A percentile compares a stretch with the other conserved stretches of the same genome.
Evolutionary conservation across 30 jellyfish, hydroid and myxozoan genomes (phyloP).

Genomic region (Pelagia noctiluca): DNA sequence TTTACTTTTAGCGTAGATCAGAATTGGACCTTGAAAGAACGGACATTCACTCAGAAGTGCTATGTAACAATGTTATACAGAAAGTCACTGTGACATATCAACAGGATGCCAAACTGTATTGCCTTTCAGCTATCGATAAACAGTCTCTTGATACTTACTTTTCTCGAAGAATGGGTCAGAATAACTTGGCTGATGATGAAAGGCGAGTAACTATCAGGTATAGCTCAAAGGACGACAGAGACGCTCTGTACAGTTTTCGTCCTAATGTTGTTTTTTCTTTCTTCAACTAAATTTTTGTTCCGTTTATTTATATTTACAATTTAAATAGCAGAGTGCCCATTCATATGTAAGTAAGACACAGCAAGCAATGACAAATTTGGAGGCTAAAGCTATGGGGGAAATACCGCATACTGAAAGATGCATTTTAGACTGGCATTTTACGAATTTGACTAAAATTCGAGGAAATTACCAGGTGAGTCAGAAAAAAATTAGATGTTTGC

Average conservation of each 20-base stretch:
- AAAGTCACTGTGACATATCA: neutral
- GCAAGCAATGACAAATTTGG: too few relatives aligned
- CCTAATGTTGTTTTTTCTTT: too few relatives aligned
- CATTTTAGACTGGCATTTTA: too few relatives aligned
- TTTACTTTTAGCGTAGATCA: slow-evolving; percentile 1
- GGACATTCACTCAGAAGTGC: slow-evolving; percentile 52
- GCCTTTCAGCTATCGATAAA: neutral
- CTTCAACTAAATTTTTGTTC: too few relatives aligned
- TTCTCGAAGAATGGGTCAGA: neutral
- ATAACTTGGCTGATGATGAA: neutral
- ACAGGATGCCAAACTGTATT: neutral
- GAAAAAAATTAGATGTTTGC: too few relatives aligned
- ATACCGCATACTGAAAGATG: too few relatives aligned
- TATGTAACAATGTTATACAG: slow-evolving; percentile 31
- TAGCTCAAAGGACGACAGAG: neutral
- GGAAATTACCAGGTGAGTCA: too few relatives aligned
- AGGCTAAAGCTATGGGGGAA: too few relatives aligned
- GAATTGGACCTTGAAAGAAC: slow-evolving; percentile 27
- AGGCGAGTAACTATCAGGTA: neutral
- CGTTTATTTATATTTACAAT: too few relatives aligned
- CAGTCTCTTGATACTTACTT: neutral
- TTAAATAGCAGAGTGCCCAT: too few relatives aligned
- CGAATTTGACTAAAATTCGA: too few relatives aligned
- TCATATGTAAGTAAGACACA: too few relatives aligned
- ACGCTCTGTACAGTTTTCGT: neutral